Evolutionary conservation across 2,797 vertebrate genomes (phyloP).

Genomic region (Trachurus trachurus): DNA sequence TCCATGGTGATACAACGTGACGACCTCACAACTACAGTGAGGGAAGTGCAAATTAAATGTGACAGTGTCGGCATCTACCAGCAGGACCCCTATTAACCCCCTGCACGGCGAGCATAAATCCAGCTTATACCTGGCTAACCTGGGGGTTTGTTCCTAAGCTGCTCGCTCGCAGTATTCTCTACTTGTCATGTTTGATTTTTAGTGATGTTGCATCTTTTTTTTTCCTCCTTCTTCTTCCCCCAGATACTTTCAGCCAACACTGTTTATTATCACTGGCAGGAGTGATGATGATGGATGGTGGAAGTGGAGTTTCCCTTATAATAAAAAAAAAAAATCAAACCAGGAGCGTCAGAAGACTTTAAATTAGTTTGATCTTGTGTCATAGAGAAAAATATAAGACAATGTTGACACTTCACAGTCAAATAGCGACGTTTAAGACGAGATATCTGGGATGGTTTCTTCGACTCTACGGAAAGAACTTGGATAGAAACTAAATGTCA

Average conservation of each 20-base stretch:
- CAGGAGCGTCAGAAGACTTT: too few species aligned
- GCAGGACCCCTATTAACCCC: not conserved
- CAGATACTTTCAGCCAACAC: not conserved
- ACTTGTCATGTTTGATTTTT: too few species aligned
- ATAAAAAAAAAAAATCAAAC: too few species aligned
- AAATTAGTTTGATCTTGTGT: too few species aligned
- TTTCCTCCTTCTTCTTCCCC: too few species aligned
- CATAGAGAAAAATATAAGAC: too few species aligned
- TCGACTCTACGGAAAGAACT: not conserved
- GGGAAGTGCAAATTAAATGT: not conserved
- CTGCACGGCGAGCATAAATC: not conserved
- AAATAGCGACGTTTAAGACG: not conserved
- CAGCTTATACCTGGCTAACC: not conserved
- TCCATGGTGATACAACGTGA: not conserved
- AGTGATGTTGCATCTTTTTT: not conserved
- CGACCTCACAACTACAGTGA: too few species aligned
- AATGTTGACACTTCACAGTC: not conserved
- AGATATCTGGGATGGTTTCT: not conserved
- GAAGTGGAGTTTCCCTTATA: not conserved
- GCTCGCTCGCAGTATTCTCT: not conserved
- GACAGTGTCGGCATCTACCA: not conserved
- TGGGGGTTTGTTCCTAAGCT: not conserved
- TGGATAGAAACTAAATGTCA: slow-evolving; percentile 28
- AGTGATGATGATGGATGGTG: not conserved
- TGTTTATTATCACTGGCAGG: not conserved